Base-by-base conservation (phyloP, 2,888 invertebrate species). In the Artemia sp. region DNA sequence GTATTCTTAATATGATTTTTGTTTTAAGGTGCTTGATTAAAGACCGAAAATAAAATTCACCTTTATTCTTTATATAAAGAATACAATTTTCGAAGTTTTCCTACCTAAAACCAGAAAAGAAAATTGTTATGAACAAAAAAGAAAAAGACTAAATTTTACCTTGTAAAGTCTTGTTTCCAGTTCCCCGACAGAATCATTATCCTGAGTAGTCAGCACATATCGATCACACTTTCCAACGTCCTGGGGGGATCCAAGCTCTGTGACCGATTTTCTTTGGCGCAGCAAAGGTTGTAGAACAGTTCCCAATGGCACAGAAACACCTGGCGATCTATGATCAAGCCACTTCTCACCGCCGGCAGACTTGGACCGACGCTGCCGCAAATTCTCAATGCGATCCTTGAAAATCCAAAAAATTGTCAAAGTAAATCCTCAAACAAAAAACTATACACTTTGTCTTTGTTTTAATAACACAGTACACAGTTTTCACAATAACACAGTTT, bases 131-230 rank as follows among this genome's bases (percentile, higher is more conserved):
- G 38, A 38, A 38, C 38, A 38, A 38, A 38, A 38, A 38, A 6
- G 38, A 38, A 38, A 38, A 38, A 38, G 38, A 38, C 38, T 6
- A 38, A 38, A 38, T 38, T 38, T 38, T 75, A 86, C 86, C 83
- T 94, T 97, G 77, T 90, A 92, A 14, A 95, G 77, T 75, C 90
- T 90, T 0, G 96, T 97, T 78, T 93, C 92, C 4, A 97, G 80
- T 76, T 93, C 93, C 0, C 97, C 97, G 74, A 89, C 90, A 0
- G 88, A 86, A 77, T 94, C 94, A 24, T 70, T 87, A 75, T 91
- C 90, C 79, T 97, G 96, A 0, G 93, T 88, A 19, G 93, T 87
- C 0, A 98, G 82, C 73, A 94, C 90, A 78, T 98, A 98, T 11
- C 24, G n/a, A 24, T 58, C 64, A 10, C n/a, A 58, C 76, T 93